These are phyloP conservation scores for Platyura marginata DNA, from an alignment of 1,140 invertebrate genomes.

Conservation along the genomic window DNA sequence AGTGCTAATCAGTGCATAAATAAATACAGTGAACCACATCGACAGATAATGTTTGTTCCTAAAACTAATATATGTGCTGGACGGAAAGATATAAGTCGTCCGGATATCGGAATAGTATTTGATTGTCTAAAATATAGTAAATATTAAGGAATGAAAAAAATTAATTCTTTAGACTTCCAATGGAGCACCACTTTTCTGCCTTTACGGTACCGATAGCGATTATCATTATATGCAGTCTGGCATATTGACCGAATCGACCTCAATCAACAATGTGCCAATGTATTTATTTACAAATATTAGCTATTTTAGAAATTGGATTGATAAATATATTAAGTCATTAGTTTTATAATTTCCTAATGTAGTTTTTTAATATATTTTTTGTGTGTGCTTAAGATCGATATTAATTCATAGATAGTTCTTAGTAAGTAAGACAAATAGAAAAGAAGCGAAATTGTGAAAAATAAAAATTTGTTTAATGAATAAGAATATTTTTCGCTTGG, in stretches of 20 bases:
- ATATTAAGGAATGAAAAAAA: not conserved
- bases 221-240: not conserved
- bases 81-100: not conserved
- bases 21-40: not conserved
- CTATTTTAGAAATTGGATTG: not conserved
- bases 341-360: too few species aligned
- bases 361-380: too few species aligned
- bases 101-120: not conserved
- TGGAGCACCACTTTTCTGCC: not conserved
- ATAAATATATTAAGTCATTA: too few species aligned
- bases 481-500: too few species aligned
- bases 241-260: not conserved
- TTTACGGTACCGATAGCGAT: not conserved
- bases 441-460: too few species aligned
- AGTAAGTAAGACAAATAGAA: too few species aligned
- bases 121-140: too few species aligned
- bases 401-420: too few species aligned
- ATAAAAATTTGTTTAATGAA: too few species aligned
- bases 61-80: not conserved
- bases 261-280: not conserved
- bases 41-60: not conserved
- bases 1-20: not conserved
- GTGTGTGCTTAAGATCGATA: too few species aligned
- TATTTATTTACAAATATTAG: not conserved
- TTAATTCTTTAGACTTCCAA: not conserved